A percentile compares a stretch with the other conserved stretches of the same genome.
Conservation (phyloP, 2,888 invertebrate species). For the Pegoplata infirma region DNA sequence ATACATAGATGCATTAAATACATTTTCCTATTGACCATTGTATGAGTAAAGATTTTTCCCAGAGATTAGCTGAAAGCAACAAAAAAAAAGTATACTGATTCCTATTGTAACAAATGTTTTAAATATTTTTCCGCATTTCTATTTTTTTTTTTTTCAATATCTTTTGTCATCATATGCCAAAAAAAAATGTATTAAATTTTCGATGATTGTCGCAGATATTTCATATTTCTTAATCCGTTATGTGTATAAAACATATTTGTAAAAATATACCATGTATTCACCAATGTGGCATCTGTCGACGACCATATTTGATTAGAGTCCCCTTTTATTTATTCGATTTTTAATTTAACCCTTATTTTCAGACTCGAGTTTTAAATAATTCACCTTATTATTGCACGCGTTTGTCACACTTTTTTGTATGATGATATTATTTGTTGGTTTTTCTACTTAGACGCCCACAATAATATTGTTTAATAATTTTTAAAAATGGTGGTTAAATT, state of each 20-base stretch:
- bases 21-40: conserved; percentile 36
- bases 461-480: not conserved
- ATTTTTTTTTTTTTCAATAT: not conserved
- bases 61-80: conserved; percentile 58
- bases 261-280: conserved; percentile 31
- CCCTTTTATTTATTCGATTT: not conserved
- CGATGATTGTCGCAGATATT: conserved; percentile 8
- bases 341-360: conserved; percentile 12
- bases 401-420: conserved; percentile 33
- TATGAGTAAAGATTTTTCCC: conserved; percentile 60
- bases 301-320: conserved; percentile 24
- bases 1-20: not conserved
- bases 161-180: conserved; percentile 25
- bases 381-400: conserved; percentile 34
- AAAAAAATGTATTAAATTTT: not conserved
- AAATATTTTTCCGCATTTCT: conserved; percentile 2
- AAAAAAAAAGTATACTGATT: conserved; percentile 41
- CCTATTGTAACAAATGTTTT: conserved; percentile 34
- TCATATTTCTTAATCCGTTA: conserved; percentile 27
- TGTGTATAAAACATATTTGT: not conserved
- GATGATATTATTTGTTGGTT: not conserved
- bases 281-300: conserved; percentile 46
- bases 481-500: not conserved
- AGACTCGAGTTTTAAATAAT: not conserved
- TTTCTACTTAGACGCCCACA: conserved; percentile 18